Evolutionary conservation across 2,888 invertebrate species (phyloP).

Genomic region (Melieria crassipennis): DNA sequence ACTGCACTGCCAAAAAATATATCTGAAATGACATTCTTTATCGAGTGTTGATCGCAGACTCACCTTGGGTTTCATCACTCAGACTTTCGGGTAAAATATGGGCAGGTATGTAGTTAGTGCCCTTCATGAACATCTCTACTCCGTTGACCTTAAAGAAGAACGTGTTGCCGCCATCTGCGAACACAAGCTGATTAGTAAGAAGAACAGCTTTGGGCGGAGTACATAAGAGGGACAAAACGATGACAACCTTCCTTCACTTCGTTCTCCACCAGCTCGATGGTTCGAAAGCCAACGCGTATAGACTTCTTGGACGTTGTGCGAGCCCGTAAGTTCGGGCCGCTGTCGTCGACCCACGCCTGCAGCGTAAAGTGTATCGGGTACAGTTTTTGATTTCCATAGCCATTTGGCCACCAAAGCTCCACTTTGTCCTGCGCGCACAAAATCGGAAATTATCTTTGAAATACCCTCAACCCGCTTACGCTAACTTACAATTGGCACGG

Average conservation of each 20-base stretch:
- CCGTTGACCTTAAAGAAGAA: slow-evolving; percentile 91
- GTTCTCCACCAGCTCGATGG: slow-evolving; percentile 83
- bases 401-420: slow-evolving; percentile 94
- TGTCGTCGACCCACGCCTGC: slow-evolving; percentile 57
- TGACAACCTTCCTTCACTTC: slow-evolving; percentile 33
- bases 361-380: slow-evolving; percentile 74
- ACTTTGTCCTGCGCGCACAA: slow-evolving; percentile 65
- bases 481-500: slow-evolving; percentile 57
- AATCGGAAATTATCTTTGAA: not conserved
- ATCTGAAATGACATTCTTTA: not conserved
- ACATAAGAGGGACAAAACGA: not conserved
- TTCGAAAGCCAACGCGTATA: slow-evolving; percentile 85
- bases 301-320: slow-evolving; percentile 66
- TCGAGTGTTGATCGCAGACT: slow-evolving; percentile 29
- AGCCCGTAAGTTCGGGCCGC: slow-evolving; percentile 49
- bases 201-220: not conserved
- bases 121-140: slow-evolving; percentile 91
- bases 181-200: not conserved
- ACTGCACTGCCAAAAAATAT: slow-evolving; percentile 60
- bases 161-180: slow-evolving; percentile 71
- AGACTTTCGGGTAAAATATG: slow-evolving; percentile 83
- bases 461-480: slow-evolving; percentile 17
- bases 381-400: slow-evolving; percentile 81
- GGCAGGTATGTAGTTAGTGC: slow-evolving; percentile 93
- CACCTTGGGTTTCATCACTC: slow-evolving; percentile 67